phyloP scores from a whole-genome alignment of 2,888 invertebrate species.

The Parnassius apollo region DNA sequence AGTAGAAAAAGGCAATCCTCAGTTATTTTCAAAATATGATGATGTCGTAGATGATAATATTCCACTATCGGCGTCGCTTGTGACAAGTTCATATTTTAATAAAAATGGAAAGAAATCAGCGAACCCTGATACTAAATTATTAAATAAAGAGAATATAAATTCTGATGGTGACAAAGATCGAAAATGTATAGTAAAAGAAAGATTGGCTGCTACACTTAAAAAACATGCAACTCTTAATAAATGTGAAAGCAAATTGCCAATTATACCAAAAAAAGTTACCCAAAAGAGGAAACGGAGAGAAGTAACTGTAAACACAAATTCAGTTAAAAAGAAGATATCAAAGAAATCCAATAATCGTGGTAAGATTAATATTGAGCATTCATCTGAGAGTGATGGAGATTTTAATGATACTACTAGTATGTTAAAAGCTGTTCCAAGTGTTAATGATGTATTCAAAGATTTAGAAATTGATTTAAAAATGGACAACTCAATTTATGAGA shows the following conservation, averaged over 20 bases:
- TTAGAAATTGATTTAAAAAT: slow-evolving; percentile 57
- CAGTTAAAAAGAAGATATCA: slow-evolving; percentile 34
- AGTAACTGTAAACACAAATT: slow-evolving; percentile 45
- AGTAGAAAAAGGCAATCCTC: slow-evolving; percentile 47
- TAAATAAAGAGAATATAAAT: slow-evolving; percentile 28
- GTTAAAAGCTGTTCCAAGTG: slow-evolving; percentile 69
- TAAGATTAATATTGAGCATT: slow-evolving; percentile 30
- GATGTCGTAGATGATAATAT: slow-evolving; percentile 64
- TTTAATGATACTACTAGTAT: slow-evolving; percentile 34
- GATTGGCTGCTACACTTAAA: slow-evolving; percentile 61
- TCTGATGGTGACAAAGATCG: slow-evolving; percentile 32
- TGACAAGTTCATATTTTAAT: slow-evolving; percentile 75
- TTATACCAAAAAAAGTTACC: slow-evolving; percentile 36
- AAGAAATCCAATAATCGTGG: slow-evolving; percentile 37
- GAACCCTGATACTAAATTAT: slow-evolving; percentile 27
- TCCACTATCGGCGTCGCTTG: slow-evolving; percentile 59
- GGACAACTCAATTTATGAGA: slow-evolving; percentile 20
- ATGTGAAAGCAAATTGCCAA: slow-evolving; percentile 45
- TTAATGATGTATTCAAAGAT: slow-evolving; percentile 66
- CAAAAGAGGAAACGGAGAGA: slow-evolving; percentile 58
- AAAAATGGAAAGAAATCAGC: slow-evolving; percentile 39
- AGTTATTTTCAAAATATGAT: slow-evolving; percentile 59
- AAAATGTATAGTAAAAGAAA: slow-evolving; percentile 42
- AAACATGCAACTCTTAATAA: slow-evolving; percentile 65
- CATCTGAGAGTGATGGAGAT: slow-evolving; percentile 43